phyloP scores from a whole-genome alignment of 2,113 vertebrate species.

The Hemiscyllium ocellatum region DNA sequence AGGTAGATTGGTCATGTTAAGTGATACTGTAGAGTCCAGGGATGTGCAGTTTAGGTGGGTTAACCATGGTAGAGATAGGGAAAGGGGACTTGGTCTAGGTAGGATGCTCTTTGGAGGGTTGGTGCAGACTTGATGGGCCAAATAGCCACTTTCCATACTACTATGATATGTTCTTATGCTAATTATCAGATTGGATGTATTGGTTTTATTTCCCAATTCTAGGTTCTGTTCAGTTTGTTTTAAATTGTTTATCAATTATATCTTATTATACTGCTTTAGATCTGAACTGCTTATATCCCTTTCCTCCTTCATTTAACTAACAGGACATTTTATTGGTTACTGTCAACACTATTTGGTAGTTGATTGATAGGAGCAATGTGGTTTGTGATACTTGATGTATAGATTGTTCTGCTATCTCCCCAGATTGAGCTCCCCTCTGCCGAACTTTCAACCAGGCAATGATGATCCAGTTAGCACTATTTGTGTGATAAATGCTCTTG shows the following conservation, averaged over 20 bases:
- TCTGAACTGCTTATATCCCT: background rate
- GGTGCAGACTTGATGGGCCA: too few species aligned
- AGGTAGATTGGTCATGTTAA: too few species aligned
- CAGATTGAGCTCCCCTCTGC: background rate
- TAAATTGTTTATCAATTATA: background rate
- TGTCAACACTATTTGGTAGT: background rate
- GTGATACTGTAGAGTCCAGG: too few species aligned
- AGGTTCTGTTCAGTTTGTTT: background rate
- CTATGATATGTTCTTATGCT: background rate
- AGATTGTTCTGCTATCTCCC: background rate
- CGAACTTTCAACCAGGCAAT: background rate
- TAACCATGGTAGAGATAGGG: too few species aligned
- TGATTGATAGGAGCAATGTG: background rate
- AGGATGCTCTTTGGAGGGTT: too few species aligned
- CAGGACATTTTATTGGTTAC: background rate
- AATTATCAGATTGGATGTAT: background rate
- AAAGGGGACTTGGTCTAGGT: too few species aligned
- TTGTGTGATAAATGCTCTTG: background rate
- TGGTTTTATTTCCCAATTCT: background rate
- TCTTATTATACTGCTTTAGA: background rate
- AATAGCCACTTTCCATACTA: too few species aligned
- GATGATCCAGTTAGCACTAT: background rate
- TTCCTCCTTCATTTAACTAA: background rate
- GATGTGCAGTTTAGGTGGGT: too few species aligned
- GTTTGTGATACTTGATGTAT: background rate